These are phyloP conservation scores for Embiotoca jacksoni DNA, from an alignment of 2,113 vertebrate genomes.

Conservation along the genomic window DNA sequence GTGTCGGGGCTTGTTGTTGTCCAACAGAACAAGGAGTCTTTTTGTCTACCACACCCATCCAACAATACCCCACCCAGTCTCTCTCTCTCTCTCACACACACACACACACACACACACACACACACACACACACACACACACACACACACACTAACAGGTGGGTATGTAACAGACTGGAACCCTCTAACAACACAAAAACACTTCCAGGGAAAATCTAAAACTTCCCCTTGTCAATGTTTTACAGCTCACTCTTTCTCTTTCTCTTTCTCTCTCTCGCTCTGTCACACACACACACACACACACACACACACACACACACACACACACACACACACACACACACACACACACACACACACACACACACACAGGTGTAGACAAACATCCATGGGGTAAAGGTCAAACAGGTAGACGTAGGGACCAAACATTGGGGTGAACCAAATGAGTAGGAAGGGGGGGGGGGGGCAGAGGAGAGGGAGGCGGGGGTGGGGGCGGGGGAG, in stretches of 20 bases:
- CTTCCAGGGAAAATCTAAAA: conserved; percentile 49
- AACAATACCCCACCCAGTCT: conserved; percentile 3
- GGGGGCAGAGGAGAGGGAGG: background rate
- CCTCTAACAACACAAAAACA: conserved; percentile 34
- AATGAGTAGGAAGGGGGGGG: conserved; percentile 50
- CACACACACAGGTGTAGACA: conserved; percentile 9
- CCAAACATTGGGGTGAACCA: conserved; percentile 60
- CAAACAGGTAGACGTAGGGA: conserved; percentile 62
- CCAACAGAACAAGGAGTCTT: conserved; percentile 51
- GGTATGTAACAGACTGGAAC: conserved; percentile 10
- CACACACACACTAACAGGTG: conserved; percentile 19
- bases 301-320: conserved; percentile 7
- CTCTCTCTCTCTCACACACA: background rate
- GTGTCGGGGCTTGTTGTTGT: conserved; percentile 28
- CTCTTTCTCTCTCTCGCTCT: background rate
- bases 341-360: conserved; percentile 20
- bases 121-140: background rate
- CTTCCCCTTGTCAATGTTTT: conserved; percentile 51
- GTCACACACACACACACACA: background rate
- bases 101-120: conserved; percentile 11
- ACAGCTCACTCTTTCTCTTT: background rate
- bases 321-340: conserved; percentile 18
- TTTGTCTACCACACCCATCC: conserved; percentile 50
- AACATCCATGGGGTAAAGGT: conserved; percentile 58
- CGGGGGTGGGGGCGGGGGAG: conserved; percentile 47